Evolutionary conservation across 1,140 invertebrate species (phyloP).

Genomic region (Thaumatotibia leucotreta): DNA sequence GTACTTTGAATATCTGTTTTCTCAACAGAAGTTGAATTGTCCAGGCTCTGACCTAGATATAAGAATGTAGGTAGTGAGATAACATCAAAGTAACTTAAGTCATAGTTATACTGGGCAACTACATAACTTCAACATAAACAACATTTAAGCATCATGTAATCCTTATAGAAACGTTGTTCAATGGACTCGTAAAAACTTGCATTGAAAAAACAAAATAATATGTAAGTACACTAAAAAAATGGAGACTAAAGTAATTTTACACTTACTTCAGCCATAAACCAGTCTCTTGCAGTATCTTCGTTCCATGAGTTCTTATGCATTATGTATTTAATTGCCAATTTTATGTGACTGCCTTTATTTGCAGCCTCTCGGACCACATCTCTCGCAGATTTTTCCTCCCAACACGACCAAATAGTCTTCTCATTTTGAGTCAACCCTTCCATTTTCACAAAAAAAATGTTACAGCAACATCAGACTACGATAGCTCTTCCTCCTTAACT

Average conservation of each 20-base stretch:
- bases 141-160: background rate
- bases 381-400: conserved; percentile 76
- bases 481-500: background rate
- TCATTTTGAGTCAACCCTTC: conserved; percentile 75
- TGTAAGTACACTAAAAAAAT: background rate
- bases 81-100: background rate
- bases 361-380: conserved; percentile 82
- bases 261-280: conserved; percentile 77
- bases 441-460: conserved; percentile 45
- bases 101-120: background rate
- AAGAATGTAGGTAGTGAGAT: background rate
- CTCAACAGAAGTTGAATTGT: conserved; percentile 78
- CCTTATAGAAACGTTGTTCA: background rate
- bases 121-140: background rate
- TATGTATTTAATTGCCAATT: conserved; percentile 78
- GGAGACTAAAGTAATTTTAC: background rate
- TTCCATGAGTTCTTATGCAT: conserved; percentile 75
- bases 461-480: background rate
- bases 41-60: conserved; percentile 78
- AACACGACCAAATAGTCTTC: conserved; percentile 78
- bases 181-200: background rate
- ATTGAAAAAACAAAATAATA: conserved; percentile 14
- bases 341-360: conserved; percentile 80
- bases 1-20: conserved; percentile 80
- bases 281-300: conserved; percentile 72